Evolutionary conservation across 2,888 invertebrate species (phyloP).

Genomic region (Nipponacmea schrenckii): DNA sequence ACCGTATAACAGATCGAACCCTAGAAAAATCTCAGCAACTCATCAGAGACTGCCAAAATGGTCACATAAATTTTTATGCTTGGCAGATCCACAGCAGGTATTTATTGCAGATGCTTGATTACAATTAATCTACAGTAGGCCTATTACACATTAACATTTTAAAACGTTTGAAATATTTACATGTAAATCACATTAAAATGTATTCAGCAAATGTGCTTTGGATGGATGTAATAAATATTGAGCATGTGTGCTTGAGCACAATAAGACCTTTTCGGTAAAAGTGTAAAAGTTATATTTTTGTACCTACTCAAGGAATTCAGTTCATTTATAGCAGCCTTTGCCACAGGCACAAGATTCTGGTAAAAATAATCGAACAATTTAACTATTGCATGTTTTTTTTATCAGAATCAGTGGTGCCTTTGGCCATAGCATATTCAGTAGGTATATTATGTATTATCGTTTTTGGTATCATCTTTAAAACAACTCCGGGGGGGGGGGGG

Average conservation of each 20-base stretch:
- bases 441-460: too few species aligned
- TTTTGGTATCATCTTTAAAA: too few species aligned
- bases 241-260: constrained; percentile 3
- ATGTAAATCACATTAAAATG: neutral
- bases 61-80: constrained; percentile 8
- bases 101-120: constrained; percentile 1
- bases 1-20: neutral
- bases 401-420: too few species aligned
- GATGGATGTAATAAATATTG: neutral
- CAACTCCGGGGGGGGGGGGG: too few species aligned
- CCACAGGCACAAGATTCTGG: too few species aligned
- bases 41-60: neutral
- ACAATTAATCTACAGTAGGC: neutral
- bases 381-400: too few species aligned
- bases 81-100: constrained; percentile 9
- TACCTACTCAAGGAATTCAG: neutral
- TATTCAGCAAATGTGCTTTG: neutral
- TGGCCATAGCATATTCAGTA: too few species aligned
- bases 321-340: too few species aligned
- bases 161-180: constrained; percentile 6
- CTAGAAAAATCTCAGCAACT: neutral
- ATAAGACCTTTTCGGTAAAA: neutral
- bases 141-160: constrained; percentile 1
- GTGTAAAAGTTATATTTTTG: neutral
- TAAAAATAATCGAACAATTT: too few species aligned